Conservation (phyloP, 2,113 vertebrate genomes). For the Sigmodon hispidus region DNA sequence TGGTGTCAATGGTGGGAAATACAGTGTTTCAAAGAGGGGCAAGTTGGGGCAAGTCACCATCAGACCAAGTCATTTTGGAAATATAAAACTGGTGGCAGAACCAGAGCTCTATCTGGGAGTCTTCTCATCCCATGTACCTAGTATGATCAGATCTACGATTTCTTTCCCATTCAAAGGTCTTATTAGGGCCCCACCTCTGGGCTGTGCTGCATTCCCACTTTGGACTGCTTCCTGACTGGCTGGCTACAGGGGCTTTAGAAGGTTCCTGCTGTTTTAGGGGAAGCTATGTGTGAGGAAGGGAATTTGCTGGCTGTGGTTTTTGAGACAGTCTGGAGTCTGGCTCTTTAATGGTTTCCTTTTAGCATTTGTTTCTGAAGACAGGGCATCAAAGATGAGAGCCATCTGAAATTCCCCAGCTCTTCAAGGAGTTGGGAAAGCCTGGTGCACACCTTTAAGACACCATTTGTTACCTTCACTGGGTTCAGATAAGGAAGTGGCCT, state of each 20-base stretch:
- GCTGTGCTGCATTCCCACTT: neutral
- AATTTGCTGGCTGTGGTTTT: conserved; percentile 18
- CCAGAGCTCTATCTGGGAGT: neutral
- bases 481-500: conserved; percentile 60
- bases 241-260: neutral
- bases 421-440: conserved; percentile 27
- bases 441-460: conserved; percentile 42
- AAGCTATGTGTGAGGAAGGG: neutral
- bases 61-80: conserved; percentile 14
- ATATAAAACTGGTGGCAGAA: neutral
- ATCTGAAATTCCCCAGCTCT: conserved; percentile 56
- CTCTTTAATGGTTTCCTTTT: conserved; percentile 66
- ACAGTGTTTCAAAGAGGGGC: neutral
- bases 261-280: conserved; percentile 48
- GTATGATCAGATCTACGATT: neutral
- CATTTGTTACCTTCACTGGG: conserved; percentile 70
- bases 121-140: neutral
- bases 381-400: conserved; percentile 75
- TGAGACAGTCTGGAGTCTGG: conserved; percentile 53
- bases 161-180: conserved; percentile 40
- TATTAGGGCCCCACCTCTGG: neutral
- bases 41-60: too few relatives aligned
- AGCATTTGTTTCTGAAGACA: conserved; percentile 70
- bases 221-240: conserved; percentile 36
- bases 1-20: neutral